Base-by-base conservation (phyloP, 2,113 vertebrate genomes). In the Malurus alboscapulatus region DNA sequence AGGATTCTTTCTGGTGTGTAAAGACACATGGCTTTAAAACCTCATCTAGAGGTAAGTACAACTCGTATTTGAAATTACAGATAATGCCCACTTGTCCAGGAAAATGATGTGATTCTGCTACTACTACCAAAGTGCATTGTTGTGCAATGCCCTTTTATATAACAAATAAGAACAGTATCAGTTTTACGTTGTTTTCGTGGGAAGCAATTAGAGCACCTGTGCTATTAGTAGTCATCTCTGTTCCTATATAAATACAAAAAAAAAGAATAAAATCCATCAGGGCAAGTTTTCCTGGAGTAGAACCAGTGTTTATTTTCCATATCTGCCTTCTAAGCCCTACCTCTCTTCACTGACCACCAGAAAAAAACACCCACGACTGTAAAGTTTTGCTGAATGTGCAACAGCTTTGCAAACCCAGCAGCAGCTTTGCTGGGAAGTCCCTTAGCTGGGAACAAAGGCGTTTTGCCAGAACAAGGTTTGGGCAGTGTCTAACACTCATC, bases 321-420 rank as follows among this genome's bases (percentile, higher is more conserved):
- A 87, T 30, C 10, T 22, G 17, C 11, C 44, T 85, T 66, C 50
- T 38, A 51, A 90, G 53, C 58, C 1, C 12, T 86, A 2, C 40
- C 44, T 51, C 55, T 71, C 71, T 73, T 89, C 34, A 36, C 65
- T 57, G 81, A 61, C 9, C 2, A 3, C 50, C 61, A 88, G 30
- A 63, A 92, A 85, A 11, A 86, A 68, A 76, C 63, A 58, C 17
- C 20, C 30, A 25, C 0, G 4, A 78, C 48, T 30, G 36, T 54
- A 36, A 94, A 97, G 95, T 98, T 98, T 98, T 96, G 96, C 95
- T 84, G 20, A 79, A 83, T 0, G 7, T 54, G 16, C 36, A 44
- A 40, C 34, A 74, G 55, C 34, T 63, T 84, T 32, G 10, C 34
- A 57, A 80, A 58, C 4, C 5, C 4, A 1, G n/a, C 45, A 51